Percentiles rank a stretch among this genome's conserved stretches.
phyloP scores from a whole-genome alignment of 2,888 invertebrate species.

The Drosophila melanosoma region DNA sequence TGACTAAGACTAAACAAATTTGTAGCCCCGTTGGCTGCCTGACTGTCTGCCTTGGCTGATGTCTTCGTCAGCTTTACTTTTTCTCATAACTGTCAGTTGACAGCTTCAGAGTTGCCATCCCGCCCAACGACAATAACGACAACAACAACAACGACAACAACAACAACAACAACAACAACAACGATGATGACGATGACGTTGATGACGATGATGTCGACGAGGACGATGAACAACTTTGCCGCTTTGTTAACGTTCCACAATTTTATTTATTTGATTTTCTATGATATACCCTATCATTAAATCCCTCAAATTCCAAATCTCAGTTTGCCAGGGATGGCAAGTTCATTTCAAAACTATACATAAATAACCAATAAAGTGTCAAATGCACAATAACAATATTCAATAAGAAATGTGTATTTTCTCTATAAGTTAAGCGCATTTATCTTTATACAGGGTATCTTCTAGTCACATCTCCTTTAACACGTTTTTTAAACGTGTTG shows the following conservation, averaged over 20 bases:
- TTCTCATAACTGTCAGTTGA: slow-evolving; percentile 79
- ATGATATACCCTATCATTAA: slow-evolving; percentile 24
- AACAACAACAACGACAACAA: not conserved
- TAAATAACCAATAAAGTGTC: not conserved
- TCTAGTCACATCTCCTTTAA: not conserved
- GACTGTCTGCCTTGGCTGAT: slow-evolving; percentile 54
- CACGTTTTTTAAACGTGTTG: slow-evolving; percentile 25
- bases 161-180: not conserved
- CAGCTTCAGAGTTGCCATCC: slow-evolving; percentile 67
- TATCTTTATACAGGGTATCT: slow-evolving; percentile 9
- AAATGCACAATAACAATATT: not conserved
- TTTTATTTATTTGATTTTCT: slow-evolving; percentile 31
- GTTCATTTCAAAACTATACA: not conserved
- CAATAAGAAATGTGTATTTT: not conserved
- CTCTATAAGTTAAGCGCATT: not conserved
- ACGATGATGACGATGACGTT: not conserved
- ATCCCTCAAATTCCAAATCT: not conserved
- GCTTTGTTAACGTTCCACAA: slow-evolving; percentile 56
- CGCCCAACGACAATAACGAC: slow-evolving; percentile 7
- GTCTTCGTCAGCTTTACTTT: slow-evolving; percentile 80
- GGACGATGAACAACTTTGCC: slow-evolving; percentile 55
- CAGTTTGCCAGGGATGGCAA: not conserved
- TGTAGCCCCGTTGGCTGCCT: slow-evolving; percentile 51
- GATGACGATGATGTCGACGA: slow-evolving; percentile 10
- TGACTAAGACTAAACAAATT: slow-evolving; percentile 79